Evolutionary conservation across 1,140 invertebrate species (phyloP).

Genomic region (Spodoptera litura): DNA sequence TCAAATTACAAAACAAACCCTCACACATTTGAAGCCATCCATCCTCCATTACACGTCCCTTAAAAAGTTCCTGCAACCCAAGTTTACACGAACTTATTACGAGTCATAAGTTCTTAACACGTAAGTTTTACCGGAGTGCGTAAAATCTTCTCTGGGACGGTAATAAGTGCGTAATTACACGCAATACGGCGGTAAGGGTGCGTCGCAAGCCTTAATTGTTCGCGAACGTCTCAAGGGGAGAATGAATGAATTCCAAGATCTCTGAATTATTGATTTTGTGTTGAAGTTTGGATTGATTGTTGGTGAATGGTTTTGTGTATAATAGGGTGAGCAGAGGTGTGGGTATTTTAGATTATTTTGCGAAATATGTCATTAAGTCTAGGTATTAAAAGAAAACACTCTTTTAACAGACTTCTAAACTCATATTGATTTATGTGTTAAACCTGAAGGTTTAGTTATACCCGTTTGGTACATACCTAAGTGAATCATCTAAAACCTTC

Average conservation of each 20-base stretch:
- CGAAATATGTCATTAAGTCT: too few species aligned
- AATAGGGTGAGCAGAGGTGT: background rate
- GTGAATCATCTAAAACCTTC: too few species aligned
- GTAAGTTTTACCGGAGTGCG: slow-evolving; percentile 57
- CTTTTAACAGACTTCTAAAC: too few species aligned
- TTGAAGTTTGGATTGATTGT: slow-evolving; percentile 56
- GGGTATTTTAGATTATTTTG: too few species aligned
- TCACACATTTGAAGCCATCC: background rate
- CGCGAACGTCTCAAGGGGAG: slow-evolving; percentile 55
- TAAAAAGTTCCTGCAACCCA: slow-evolving; percentile 33
- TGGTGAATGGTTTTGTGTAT: slow-evolving; percentile 8
- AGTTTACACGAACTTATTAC: slow-evolving; percentile 54
- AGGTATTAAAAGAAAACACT: too few species aligned
- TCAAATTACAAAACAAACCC: too few species aligned
- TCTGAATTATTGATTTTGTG: slow-evolving; percentile 60
- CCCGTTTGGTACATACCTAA: too few species aligned
- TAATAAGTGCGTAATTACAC: slow-evolving; percentile 73
- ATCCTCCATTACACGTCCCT: background rate
- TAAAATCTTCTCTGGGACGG: slow-evolving; percentile 71
- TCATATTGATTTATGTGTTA: too few species aligned
- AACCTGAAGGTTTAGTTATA: too few species aligned
- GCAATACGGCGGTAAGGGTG: slow-evolving; percentile 60
- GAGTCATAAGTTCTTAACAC: slow-evolving; percentile 45
- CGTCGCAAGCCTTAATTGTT: slow-evolving; percentile 69
- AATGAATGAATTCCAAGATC: slow-evolving; percentile 53